Percentiles rank a stretch among this genome's conserved stretches.
Conservation (phyloP, 2,888 invertebrate genomes). For the Anarsia innoxiella region DNA sequence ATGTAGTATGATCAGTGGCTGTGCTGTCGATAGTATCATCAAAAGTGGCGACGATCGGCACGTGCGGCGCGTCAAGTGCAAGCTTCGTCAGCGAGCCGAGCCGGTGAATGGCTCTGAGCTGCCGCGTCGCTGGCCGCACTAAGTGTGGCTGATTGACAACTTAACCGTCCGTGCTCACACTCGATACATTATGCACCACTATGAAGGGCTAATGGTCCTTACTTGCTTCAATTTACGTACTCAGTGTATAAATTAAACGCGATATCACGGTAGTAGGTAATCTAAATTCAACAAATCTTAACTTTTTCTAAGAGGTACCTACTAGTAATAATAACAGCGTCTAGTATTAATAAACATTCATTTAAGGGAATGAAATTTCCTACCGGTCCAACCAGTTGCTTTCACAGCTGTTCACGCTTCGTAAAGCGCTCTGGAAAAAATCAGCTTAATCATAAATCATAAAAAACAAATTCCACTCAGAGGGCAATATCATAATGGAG, state of each 20-base stretch:
- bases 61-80: conserved; percentile 58
- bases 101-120: conserved; percentile 10
- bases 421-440: conserved; percentile 43
- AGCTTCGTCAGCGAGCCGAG: conserved; percentile 41
- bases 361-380: no score
- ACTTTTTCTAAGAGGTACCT: no score
- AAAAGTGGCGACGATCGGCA: conserved; percentile 64
- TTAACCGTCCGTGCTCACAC: conserved; percentile 27
- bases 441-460: conserved; percentile 48
- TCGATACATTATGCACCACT: conserved; percentile 6
- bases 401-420: conserved; percentile 40
- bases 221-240: no score
- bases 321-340: no score
- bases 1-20: conserved; percentile 21
- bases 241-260: no score
- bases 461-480: conserved; percentile 64
- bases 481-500: conserved; percentile 72
- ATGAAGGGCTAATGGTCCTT: no score
- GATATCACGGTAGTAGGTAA: no score
- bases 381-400: conserved; percentile 25
- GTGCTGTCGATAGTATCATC: conserved; percentile 48
- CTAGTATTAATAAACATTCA: no score
- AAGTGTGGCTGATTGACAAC: conserved; percentile 44
- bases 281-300: no score
- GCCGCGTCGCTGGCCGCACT: conserved; percentile 12